Evolutionary conservation across 2,797 vertebrate genomes (phyloP), one percentile per base, ranked within the genome.

Genomic region (Myotis vivesi): DNA sequence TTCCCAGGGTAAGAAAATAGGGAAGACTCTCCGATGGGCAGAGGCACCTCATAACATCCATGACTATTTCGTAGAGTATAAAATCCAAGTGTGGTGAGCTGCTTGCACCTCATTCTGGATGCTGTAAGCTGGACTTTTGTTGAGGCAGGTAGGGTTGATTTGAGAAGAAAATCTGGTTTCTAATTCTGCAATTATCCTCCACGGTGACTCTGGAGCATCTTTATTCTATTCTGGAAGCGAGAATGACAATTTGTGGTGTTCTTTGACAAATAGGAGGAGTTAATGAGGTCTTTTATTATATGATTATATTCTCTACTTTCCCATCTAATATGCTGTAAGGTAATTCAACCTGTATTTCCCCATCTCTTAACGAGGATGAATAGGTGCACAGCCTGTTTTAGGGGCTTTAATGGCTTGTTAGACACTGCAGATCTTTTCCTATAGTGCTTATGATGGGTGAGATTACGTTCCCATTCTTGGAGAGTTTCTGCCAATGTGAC

Each of bases 241-340:
- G 38, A 83, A 64, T 80, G 79, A 73, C 53, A 79, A 11, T 38
- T 38, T n/a, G 16, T 8, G 6, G 89, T 33, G 0, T 66, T 8
- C 13, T 77, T 53, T 83, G 73, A 77, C 69, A 79, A 93, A 76
- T 41, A 30, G 77, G 64, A 83, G 49, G 87, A 49, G 77, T 71
- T 92, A 53, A 80, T 83, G 93, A 68, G 53, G 46, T 86, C 66
- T 95, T 93, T 83, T 68, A 72, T 66, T 68, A 55, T 62, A 66
- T 30, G 75, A 89, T 91, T 72, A 92, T 89, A 4, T 19, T 87
- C 64, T 87, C 81, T 19, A 19, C 81, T 75, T 89, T 85, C 68
- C 69, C 44, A 15, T 77, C 44, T 86, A 71, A 95, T 95, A 92
- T 96, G 59, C 87, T 23, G 11, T 23, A 46, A 85, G 57, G 69